Conservation (phyloP, 2,888 invertebrate species). For the Allygus modestus region DNA sequence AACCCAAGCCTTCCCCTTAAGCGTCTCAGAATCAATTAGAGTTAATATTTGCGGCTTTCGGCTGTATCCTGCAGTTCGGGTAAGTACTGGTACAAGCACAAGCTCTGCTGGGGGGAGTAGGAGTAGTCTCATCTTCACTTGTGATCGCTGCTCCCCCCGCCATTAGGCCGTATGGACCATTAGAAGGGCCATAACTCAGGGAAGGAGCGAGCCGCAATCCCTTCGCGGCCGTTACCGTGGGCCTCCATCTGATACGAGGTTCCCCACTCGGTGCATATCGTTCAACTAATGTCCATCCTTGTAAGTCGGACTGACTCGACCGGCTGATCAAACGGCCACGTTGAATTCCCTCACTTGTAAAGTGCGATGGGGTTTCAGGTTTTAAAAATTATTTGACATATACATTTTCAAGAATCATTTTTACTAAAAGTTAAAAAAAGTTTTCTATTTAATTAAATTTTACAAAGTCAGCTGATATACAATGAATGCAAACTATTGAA, state of each 20-base stretch:
- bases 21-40: neutral
- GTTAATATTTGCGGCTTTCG: constrained; percentile 6
- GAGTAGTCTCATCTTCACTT: neutral
- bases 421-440: too few species aligned
- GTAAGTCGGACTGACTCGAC: too few species aligned
- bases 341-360: too few species aligned
- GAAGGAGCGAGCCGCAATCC: neutral
- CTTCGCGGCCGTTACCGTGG: constrained; percentile 9
- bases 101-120: neutral
- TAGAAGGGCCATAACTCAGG: constrained; percentile 22
- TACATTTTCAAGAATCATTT: too few species aligned
- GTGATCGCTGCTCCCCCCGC: neutral
- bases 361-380: too few species aligned
- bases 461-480: too few species aligned
- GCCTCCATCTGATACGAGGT: neutral
- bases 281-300: too few species aligned
- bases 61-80: neutral
- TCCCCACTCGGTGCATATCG: too few species aligned
- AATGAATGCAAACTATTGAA: too few species aligned
- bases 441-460: too few species aligned
- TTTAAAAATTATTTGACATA: too few species aligned
- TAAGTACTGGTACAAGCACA: constrained; percentile 3
- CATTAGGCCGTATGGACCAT: constrained; percentile 1
- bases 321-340: too few species aligned
- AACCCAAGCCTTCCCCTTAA: neutral